Evolutionary conservation across 2,888 invertebrate genomes (phyloP), one percentile per base, ranked within the genome.

Genomic region (Dolomedes plantarius): DNA sequence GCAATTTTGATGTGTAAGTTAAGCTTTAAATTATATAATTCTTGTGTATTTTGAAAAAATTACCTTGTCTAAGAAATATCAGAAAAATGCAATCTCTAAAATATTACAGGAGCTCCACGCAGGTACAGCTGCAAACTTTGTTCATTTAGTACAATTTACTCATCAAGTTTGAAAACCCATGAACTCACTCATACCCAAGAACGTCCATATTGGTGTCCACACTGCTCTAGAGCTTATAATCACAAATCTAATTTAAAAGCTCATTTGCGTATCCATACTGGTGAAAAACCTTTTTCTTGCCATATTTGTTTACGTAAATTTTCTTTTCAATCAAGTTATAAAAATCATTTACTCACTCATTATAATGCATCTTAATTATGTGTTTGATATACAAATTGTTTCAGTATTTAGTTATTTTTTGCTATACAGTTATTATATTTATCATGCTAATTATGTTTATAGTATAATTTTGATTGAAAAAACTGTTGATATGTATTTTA

Each of bases 171-270:
- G 23, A 69, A 69, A 36, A 69, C 69, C 28, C 69, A 69, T 69
- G 36, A 69, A 69, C 41, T 69, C 9, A 69, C 69, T 13, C 69
- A 69, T 69, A 69, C 69, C 27, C 69, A 69, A 28, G 69, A 69
- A 69, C 39, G 69, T 1, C 69, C 69, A 23, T 69, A 36, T 69
- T 36, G 27, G n/a, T 69, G 69, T 28, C 28, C 23, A 9, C 28
- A 36, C 13, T 69, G 69, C 23, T 41, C 69, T 27, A 39, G 69
- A 69, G 39, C 69, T 28, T 69, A 36, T 13, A 69, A 69, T 28
- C 69, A 69, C 28, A 39, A 41, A 69, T 69, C 41, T 16, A 69
- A 69, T 41, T 41, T 69, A 23, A 69, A 69, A 41, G 69, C 39
- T 41, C 69, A 69, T 39, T 36, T 69, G 41, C 69, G 69, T 28